Evolutionary conservation across 2,113 vertebrate species (phyloP), one percentile per base, ranked within the genome.

Genomic region (Atrichornis clamosus): DNA sequence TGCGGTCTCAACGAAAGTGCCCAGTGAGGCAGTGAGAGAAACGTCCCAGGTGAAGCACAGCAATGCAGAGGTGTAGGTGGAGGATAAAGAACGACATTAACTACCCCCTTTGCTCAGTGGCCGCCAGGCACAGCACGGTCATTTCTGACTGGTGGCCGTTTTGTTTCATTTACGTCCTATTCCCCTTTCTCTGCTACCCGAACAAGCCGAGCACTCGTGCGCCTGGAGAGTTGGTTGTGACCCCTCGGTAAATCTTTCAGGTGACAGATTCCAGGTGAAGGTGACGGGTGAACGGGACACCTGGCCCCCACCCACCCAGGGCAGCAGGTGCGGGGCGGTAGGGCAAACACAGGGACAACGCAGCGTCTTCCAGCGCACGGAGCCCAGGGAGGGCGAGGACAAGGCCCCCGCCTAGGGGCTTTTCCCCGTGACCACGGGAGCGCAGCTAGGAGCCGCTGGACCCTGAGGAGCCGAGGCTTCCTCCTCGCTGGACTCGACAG

Each of bases 231-330:
- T 9, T 92, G 81, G 49, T 88, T 84, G 62, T 84, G 84, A 90
- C 46, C 82, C 78, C 58, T 68, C 62, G 26, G 59, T 86, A 84
- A 93, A 93, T 81, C 90, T 68, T n/a, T 20, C 49, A 50, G 78
- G 74, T 92, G 93, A 81, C 93, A 81, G 58, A 79, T 73, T 91
- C 74, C 83, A 92, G 64, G 77, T 23, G 80, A 81, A 93, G 75
- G 63, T 21, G 64, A 23, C 6, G 6, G 23, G 49, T 6, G 13
- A 44, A 67, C 52, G 42, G 52, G 53, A n/a, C 33, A 35, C 35
- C 20, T 49, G 13, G 12, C 16, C 22, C 21, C 6, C 60, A 58
- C 26, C 21, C 78, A n/a, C 49, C 47, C 35, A n/a, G 42, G 37
- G 24, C 32, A 60, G 60, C 32, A 35, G 22, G 22, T 15, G 33